phyloP scores from a whole-genome alignment of 2,888 invertebrate species.

The Mactromeris polynyma region DNA sequence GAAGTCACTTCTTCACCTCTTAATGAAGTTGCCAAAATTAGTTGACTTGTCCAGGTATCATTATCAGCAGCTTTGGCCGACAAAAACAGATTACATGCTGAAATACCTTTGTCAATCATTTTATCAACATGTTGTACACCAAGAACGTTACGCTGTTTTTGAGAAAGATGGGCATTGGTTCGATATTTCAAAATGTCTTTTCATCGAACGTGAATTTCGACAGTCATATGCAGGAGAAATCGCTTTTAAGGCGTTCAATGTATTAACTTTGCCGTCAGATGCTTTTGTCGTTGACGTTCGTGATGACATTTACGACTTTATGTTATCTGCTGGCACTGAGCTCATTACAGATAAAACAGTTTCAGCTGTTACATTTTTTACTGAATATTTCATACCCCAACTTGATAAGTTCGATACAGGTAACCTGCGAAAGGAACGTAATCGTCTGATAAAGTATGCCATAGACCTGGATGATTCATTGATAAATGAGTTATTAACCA shows the following conservation, averaged over 20 bases:
- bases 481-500: constrained; percentile 43
- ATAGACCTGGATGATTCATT: neutral
- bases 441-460: constrained; percentile 23
- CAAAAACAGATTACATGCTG: neutral
- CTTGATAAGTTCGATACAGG: constrained; percentile 24
- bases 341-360: constrained; percentile 41
- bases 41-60: constrained; percentile 22
- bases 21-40: constrained; percentile 38
- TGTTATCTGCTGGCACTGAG: constrained; percentile 13
- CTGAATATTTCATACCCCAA: constrained; percentile 62
- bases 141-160: constrained; percentile 45
- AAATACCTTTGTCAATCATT: constrained; percentile 30
- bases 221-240: constrained; percentile 30
- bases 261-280: neutral
- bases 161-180: constrained; percentile 41
- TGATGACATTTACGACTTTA: constrained; percentile 2
- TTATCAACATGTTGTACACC: constrained; percentile 38
- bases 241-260: constrained; percentile 39
- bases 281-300: constrained; percentile 50
- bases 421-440: constrained; percentile 4
- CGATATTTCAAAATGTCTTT: constrained; percentile 45
- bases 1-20: constrained; percentile 57
- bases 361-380: constrained; percentile 50
- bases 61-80: constrained; percentile 63
- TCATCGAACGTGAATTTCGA: constrained; percentile 53